Evolutionary conservation across 2,113 vertebrate species (phyloP).

Genomic region (Eidolon helvum): DNA sequence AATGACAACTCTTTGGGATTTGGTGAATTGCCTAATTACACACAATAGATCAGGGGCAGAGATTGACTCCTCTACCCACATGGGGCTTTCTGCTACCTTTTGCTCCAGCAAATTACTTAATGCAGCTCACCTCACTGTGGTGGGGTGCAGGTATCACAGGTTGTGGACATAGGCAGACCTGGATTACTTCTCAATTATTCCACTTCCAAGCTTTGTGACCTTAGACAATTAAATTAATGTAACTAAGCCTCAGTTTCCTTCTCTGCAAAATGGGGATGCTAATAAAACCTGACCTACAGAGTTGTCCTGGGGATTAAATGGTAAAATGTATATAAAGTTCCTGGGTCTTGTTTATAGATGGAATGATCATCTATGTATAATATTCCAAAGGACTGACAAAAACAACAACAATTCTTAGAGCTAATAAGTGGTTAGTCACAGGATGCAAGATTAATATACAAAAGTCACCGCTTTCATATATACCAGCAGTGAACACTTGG

Average conservation of each 20-base stretch:
- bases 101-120: background rate
- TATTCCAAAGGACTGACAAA: background rate
- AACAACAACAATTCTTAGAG: background rate
- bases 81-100: background rate
- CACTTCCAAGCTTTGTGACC: background rate
- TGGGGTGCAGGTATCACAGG: background rate
- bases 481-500: background rate
- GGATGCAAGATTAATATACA: background rate
- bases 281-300: background rate
- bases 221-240: background rate
- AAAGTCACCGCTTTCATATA: constrained; percentile 8
- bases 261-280: background rate
- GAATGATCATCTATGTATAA: background rate
- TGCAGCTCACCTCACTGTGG: background rate
- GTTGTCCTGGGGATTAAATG: background rate
- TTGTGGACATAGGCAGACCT: background rate
- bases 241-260: background rate
- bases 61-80: background rate
- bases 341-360: background rate
- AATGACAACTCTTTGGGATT: background rate
- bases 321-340: background rate
- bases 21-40: background rate
- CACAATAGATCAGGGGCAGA: background rate
- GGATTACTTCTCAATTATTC: background rate
- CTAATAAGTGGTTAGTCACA: background rate